Evolutionary conservation across 92 coral and sea anemone genomes (phyloP), one percentile per base, ranked within the genome.

Genomic region (Heliopora coerulea): DNA sequence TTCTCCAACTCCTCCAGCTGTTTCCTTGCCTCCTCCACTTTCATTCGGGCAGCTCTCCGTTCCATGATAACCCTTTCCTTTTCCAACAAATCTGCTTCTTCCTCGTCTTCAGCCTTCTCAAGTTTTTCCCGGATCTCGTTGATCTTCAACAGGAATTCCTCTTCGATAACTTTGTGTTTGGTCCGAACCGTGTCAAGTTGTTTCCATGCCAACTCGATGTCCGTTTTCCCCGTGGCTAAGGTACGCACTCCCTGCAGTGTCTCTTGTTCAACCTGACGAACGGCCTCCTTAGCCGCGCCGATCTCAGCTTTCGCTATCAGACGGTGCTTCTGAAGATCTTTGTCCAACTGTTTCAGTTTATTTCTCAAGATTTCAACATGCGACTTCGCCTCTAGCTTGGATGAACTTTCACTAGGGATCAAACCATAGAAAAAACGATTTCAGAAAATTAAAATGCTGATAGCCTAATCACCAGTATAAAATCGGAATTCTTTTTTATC

Each of bases 51-150:
- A 0, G 98, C 96, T 28, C 98, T 66, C 48, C 98, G 79, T 76
- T 93, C 96, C 98, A 93, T 93, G 62, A 93, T 93, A 67, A 88
- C 85, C 65, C 89, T 87, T 78, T 93, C 98, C 72, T 93, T 93
- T 83, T 93, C 98, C 28, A 93, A 82, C 76, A 93, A 74, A 20
- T 88, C 86, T 25, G 96, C 95, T 40, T 93, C 98, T 56, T 93
- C 98, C 31, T 86, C 84, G 35, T 93, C 98, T 67, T 93, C 98
- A 3, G 92, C 98, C 61, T 68, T 88, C 64, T 93, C 98, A 35
- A 93, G 83, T 82, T 85, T 87, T 73, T 90, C 96, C 12, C 91
- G 84, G 74, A 90, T 85, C 40, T 93, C 98, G 42, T 86, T 82
- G 67, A 93, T 87, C 84, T 82, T 90, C 72, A 82, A 85, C 67